phyloP scores from a whole-genome alignment of 1,140 invertebrate species.

The Caenorhabditis tropicalis region DNA sequence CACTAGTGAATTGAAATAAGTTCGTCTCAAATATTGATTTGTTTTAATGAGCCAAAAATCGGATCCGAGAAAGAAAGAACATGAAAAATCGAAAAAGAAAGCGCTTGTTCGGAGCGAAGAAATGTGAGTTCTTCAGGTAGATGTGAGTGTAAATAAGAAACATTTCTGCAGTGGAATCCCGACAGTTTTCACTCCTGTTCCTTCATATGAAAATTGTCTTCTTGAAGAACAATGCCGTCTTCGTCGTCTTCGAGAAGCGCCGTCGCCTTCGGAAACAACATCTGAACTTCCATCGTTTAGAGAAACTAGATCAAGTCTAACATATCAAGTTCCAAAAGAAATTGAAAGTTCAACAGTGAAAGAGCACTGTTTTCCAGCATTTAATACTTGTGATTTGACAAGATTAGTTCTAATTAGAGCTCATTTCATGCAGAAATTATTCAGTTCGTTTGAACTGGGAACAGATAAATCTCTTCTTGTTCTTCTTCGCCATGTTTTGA shows the following conservation, averaged over 20 bases:
- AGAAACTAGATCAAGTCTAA: not conserved
- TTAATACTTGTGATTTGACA: not conserved
- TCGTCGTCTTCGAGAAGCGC: not conserved
- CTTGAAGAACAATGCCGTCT: not conserved
- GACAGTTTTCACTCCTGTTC: conserved; percentile 13
- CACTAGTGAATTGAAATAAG: too few relatives aligned
- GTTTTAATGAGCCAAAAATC: too few relatives aligned
- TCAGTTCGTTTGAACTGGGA: not conserved
- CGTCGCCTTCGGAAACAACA: not conserved
- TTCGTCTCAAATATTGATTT: too few relatives aligned
- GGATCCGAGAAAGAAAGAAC: not conserved
- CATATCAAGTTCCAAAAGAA: not conserved
- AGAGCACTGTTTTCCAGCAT: not conserved
- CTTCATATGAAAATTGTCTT: not conserved
- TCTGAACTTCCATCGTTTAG: not conserved
- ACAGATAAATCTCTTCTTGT: not conserved
- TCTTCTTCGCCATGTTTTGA: not conserved
- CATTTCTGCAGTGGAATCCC: conserved; percentile 21
- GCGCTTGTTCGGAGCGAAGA: not conserved
- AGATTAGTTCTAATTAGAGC: not conserved
- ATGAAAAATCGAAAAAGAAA: not conserved
- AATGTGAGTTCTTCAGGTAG: not conserved
- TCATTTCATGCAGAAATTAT: conserved; percentile 6
- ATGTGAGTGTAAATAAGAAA: not conserved
- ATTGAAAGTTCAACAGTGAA: not conserved